Evolutionary conservation across 2,888 invertebrate genomes (phyloP), one percentile per base, ranked within the genome.

Genomic region (Laothoe populi): DNA sequence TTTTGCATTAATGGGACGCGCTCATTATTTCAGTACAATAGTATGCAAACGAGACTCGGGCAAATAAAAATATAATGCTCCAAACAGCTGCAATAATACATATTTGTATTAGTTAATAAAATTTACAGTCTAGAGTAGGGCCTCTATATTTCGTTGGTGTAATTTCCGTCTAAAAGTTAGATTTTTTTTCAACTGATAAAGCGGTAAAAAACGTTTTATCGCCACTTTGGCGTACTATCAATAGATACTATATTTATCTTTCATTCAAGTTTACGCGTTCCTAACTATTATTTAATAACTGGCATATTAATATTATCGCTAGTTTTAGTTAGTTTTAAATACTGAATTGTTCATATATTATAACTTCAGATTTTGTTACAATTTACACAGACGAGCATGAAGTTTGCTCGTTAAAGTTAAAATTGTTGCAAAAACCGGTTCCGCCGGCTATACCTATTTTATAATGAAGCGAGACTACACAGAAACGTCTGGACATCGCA

Each of bases 371-470:
- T 11, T 53, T 13, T 8, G 24, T 53, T 61, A 24, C 16, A 11
- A 1, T 19, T 19, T 35, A 35, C 31, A 53, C 16, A 53, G 31
- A 53, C 49, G 26, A 53, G 26, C 26, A 13, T 26, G 42, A 58
- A 38, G 35, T 59, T 53, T 53, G 44, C 19, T 53, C 40, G 24
- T 31, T 59, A 49, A 44, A 63, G 59, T 63, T 59, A 24, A 44
- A 48, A 57, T 46, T 58, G 48, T 58, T 49, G 63, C 63, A 61
- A 62, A 62, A 77, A 79, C 79, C 74, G 71, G 75, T 73, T 73
- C 48, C 24, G 59, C 58, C 62, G 62, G 44, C 45, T 44, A 71
- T 69, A 69, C 60, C 57, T 68, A 73, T 67, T 65, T 61, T 62
- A 58, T 62, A 26, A 46, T 62, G n/a, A 31, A 46, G 45, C 23